phyloP scores from a whole-genome alignment of 1,140 invertebrate genomes.

The Lepidurus arcticus region DNA sequence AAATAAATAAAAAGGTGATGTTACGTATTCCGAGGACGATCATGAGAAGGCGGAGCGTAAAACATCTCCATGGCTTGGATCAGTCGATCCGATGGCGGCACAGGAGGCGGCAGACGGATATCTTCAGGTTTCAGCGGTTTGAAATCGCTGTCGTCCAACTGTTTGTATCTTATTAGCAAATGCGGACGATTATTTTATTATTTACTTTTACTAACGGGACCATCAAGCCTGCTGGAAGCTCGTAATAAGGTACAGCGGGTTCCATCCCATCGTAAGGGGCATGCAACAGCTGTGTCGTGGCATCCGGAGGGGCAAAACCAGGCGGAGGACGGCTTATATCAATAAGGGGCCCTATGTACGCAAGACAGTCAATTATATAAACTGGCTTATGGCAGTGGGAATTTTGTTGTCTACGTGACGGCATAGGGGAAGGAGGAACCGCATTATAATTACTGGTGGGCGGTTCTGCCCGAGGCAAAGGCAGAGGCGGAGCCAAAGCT shows the following conservation, averaged over 20 bases:
- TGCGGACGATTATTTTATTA: slow-evolving; percentile 36
- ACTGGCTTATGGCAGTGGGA: neutral
- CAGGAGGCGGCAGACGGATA: slow-evolving; percentile 85
- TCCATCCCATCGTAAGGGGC: slow-evolving; percentile 56
- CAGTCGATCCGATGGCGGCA: slow-evolving; percentile 84
- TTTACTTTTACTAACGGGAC: slow-evolving; percentile 81
- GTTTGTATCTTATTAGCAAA: slow-evolving; percentile 42
- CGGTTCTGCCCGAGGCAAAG: slow-evolving; percentile 34
- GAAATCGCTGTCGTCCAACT: slow-evolving; percentile 85
- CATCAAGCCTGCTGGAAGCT: slow-evolving; percentile 91
- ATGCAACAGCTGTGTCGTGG: slow-evolving; percentile 45
- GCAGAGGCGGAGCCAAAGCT: slow-evolving; percentile 37
- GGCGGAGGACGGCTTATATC: slow-evolving; percentile 80
- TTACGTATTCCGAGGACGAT: slow-evolving; percentile 85
- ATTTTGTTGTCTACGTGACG: neutral
- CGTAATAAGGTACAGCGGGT: slow-evolving; percentile 90
- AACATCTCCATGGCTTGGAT: slow-evolving; percentile 91
- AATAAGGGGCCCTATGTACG: slow-evolving; percentile 39
- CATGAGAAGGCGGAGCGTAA: slow-evolving; percentile 86
- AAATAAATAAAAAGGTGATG: neutral
- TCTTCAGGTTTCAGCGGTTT: slow-evolving; percentile 80
- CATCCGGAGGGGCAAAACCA: slow-evolving; percentile 58
- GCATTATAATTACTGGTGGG: slow-evolving; percentile 50
- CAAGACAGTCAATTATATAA: neutral
- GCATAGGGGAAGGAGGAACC: slow-evolving; percentile 47